A percentile compares a stretch with the other conserved stretches of the same genome.
These are phyloP conservation scores for Lacerta bilineata DNA, from an alignment of 2,797 vertebrate genomes.

Conservation along the genomic window DNA sequence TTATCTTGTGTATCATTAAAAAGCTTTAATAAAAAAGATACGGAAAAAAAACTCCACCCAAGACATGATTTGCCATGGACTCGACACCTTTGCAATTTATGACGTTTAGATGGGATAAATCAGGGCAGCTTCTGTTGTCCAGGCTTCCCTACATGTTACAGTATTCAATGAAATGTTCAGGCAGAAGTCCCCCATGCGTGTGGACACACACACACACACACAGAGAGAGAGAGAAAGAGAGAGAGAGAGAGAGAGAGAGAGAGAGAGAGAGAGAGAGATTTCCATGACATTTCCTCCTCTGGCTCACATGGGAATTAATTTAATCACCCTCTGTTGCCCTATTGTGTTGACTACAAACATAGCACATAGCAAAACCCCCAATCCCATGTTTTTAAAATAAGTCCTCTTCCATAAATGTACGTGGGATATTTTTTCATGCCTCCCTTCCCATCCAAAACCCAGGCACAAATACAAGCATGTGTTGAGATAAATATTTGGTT, in stretches of 20 bases:
- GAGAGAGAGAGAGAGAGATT: not conserved
- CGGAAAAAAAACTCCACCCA: too few species aligned
- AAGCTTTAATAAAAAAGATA: too few species aligned
- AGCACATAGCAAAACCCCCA: constrained; percentile 12
- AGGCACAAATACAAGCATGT: constrained; percentile 42
- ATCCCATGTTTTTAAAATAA: not conserved
- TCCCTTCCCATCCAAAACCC: constrained; percentile 46
- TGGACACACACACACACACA: too few species aligned
- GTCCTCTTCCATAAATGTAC: not conserved
- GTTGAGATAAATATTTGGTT: constrained; percentile 62
- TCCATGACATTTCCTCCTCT: not conserved
- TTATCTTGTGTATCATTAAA: too few species aligned
- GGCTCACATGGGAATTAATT: not conserved
- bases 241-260: too few species aligned
- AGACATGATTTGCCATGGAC: not conserved
- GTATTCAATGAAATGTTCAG: not conserved
- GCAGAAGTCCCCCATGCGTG: too few species aligned
- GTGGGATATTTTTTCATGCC: not conserved
- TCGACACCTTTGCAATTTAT: not conserved
- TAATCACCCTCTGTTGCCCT: too few species aligned
- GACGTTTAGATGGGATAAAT: not conserved
- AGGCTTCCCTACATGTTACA: not conserved
- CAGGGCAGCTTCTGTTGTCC: not conserved
- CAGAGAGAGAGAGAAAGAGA: too few species aligned
- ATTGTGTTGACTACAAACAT: not conserved